A percentile compares a stretch with the other conserved stretches of the same genome.
These are phyloP conservation scores for Dipodomys spectabilis DNA, from an alignment of 2,113 vertebrate genomes.

Conservation along the genomic window DNA sequence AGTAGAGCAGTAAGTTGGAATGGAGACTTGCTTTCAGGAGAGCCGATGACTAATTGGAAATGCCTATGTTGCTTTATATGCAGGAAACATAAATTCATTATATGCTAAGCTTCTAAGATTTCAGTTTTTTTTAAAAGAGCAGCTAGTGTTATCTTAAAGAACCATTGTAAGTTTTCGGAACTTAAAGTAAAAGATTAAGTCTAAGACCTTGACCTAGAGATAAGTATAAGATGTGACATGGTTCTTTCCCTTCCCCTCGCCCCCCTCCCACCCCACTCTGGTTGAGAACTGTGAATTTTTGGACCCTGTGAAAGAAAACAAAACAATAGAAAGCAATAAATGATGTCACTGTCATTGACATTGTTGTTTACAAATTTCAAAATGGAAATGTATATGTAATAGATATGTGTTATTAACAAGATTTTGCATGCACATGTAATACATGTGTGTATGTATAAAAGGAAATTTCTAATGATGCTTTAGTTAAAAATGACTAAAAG, in stretches of 20 bases:
- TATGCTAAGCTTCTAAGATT: not conserved
- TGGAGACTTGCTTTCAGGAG: not conserved
- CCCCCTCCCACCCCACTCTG: too few relatives aligned
- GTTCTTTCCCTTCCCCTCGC: not conserved
- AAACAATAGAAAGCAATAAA: not conserved
- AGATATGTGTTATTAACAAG: not conserved
- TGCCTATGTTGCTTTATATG: not conserved
- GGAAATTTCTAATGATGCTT: not conserved
- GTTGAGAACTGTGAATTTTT: not conserved
- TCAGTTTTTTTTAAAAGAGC: not conserved
- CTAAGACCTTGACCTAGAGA: not conserved
- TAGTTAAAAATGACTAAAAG: not conserved
- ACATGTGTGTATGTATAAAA: not conserved
- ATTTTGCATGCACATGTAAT: not conserved
- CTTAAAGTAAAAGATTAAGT: not conserved
- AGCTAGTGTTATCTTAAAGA: not conserved
- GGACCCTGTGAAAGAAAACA: not conserved
- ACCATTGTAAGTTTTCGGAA: not conserved
- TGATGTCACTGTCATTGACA: not conserved
- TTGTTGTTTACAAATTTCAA: too few relatives aligned
- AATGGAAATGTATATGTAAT: not conserved
- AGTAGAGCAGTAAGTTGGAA: not conserved
- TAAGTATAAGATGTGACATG: not conserved
- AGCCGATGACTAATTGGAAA: not conserved
- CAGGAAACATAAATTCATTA: not conserved